These are phyloP conservation scores for Atlantisia rogersi DNA, from an alignment of 2,113 vertebrate species.

Conservation along the genomic window DNA sequence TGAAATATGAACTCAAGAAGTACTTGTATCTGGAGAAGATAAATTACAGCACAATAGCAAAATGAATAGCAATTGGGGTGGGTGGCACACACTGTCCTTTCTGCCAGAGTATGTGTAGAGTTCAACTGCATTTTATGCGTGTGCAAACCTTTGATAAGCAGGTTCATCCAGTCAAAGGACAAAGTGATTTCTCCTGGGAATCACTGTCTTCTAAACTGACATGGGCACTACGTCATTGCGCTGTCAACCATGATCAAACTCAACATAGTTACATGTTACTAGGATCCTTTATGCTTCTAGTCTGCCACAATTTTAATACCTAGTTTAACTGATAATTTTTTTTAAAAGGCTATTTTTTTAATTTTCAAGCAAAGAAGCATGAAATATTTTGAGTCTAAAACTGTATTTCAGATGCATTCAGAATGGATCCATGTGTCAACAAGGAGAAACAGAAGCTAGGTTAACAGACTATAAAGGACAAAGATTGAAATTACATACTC, in stretches of 20 bases:
- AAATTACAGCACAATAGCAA: not conserved
- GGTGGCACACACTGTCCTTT: not conserved
- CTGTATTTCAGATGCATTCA: not conserved
- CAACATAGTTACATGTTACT: not conserved
- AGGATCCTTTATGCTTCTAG: not conserved
- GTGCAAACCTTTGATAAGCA: not conserved
- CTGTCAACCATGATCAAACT: not conserved
- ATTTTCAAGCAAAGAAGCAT: not conserved
- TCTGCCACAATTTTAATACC: not conserved
- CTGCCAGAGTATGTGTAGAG: not conserved
- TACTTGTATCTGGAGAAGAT: not conserved
- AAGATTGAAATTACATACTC: slow-evolving; percentile 64
- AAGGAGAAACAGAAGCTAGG: slow-evolving; percentile 17
- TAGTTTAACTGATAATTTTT: not conserved
- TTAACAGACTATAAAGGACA: slow-evolving; percentile 50
- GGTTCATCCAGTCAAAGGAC: not conserved
- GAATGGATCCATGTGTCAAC: slow-evolving; percentile 50
- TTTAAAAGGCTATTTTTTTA: no score
- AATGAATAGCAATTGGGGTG: not conserved
- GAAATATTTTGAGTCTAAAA: slow-evolving; percentile 37
- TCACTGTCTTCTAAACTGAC: not conserved
- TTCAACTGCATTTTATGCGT: not conserved
- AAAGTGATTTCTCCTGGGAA: not conserved
- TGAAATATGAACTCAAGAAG: not conserved
- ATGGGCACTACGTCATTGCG: not conserved